phyloP scores from a whole-genome alignment of 2,797 vertebrate genomes.

The Parauchenoglanis punctatus region DNA sequence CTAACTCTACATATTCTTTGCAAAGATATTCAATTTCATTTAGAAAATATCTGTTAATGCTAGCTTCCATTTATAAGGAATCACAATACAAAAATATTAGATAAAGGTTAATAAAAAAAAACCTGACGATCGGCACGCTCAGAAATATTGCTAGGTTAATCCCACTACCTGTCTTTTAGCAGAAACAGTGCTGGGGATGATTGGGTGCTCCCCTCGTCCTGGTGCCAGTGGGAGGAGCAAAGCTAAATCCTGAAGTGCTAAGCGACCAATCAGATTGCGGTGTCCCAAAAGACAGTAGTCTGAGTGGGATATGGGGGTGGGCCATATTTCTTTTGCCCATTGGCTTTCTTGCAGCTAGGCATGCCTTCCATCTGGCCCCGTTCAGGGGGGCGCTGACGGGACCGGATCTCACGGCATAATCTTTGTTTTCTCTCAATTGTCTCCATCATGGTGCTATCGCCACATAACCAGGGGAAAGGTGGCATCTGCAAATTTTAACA shows the following conservation, averaged over 20 bases:
- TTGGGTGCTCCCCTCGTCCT: slow-evolving; percentile 56
- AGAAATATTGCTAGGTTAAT: slow-evolving; percentile 82
- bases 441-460: slow-evolving; percentile 96
- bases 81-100: slow-evolving; percentile 86
- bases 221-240: slow-evolving; percentile 54
- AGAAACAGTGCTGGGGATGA: slow-evolving; percentile 63
- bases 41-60: slow-evolving; percentile 85
- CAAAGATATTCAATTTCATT: slow-evolving; percentile 75
- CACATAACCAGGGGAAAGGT: slow-evolving; percentile 94
- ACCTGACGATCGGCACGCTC: slow-evolving; percentile 80
- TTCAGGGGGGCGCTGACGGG: slow-evolving; percentile 86
- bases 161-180: slow-evolving; percentile 72
- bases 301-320: slow-evolving; percentile 95
- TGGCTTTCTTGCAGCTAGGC: slow-evolving; percentile 88
- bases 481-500: slow-evolving; percentile 77
- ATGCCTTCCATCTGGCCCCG: slow-evolving; percentile 90
- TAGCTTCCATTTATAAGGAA: slow-evolving; percentile 79
- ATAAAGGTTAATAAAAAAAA: slow-evolving; percentile 79
- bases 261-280: slow-evolving; percentile 85
- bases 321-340: slow-evolving; percentile 88
- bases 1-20: slow-evolving; percentile 77
- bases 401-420: slow-evolving; percentile 95
- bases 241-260: slow-evolving; percentile 57
- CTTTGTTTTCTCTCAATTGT: slow-evolving; percentile 98
- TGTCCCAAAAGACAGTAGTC: slow-evolving; percentile 97